phyloP scores from a whole-genome alignment of 2,888 invertebrate species.

The Branchellion lobata region DNA sequence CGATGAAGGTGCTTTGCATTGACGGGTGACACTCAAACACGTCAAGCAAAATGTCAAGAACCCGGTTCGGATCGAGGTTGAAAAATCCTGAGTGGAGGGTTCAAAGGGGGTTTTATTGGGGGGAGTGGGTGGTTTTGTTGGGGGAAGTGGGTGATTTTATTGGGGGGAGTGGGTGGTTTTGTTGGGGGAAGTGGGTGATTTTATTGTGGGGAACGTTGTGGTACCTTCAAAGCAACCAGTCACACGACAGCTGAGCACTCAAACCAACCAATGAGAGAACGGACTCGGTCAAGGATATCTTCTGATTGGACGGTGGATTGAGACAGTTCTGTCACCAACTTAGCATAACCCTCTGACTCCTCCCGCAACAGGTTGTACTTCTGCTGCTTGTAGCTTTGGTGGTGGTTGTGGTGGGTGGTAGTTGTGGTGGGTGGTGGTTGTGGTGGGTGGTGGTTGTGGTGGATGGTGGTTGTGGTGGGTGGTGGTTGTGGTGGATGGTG shows the following conservation, averaged over 20 bases:
- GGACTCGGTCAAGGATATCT: conserved; percentile 80
- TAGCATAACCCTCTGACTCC: conserved; percentile 98
- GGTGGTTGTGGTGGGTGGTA: too few species aligned
- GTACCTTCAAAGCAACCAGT: too few species aligned
- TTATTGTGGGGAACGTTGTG: background rate
- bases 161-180: too few species aligned
- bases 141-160: background rate
- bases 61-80: conserved; percentile 96
- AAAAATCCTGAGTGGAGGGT: conserved; percentile 75
- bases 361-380: conserved; percentile 98
- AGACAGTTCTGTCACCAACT: conserved; percentile 88
- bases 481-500: background rate
- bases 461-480: background rate
- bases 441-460: too few species aligned
- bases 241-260: too few species aligned
- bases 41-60: conserved; percentile 91
- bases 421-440: too few species aligned
- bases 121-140: background rate
- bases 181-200: too few species aligned
- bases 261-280: conserved; percentile 80
- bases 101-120: background rate
- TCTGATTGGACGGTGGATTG: conserved; percentile 64
- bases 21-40: conserved; percentile 77
- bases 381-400: conserved; percentile 88
- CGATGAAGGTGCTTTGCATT: conserved; percentile 74